Percentiles rank a stretch among this genome's conserved stretches.
phyloP scores from a whole-genome alignment of 2,797 vertebrate species.

The Periparus ater region DNA sequence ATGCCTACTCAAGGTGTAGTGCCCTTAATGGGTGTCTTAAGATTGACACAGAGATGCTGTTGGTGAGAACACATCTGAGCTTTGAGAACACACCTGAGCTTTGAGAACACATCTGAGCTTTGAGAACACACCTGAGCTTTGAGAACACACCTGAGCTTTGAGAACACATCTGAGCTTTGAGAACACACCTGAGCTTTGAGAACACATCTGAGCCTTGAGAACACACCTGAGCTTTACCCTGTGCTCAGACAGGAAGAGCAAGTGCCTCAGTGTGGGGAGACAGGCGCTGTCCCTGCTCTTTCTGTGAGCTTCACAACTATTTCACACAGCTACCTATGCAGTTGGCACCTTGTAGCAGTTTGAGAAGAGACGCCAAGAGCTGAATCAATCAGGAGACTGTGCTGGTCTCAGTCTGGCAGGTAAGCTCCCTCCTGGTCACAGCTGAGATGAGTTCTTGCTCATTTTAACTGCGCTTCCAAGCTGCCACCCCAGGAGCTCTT shows the following conservation, averaged over 20 bases:
- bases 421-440: constrained; percentile 14
- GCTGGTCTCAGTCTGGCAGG: constrained; percentile 9
- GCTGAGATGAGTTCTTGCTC: background rate
- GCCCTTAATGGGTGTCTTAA: background rate
- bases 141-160: background rate
- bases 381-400: background rate
- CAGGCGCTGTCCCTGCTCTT: fast-evolving
- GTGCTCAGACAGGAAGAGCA: background rate
- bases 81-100: background rate
- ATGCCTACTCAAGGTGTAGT: background rate
- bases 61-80: background rate
- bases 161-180: background rate
- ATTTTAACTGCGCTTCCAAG: background rate
- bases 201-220: background rate
- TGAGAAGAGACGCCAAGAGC: background rate
- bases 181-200: background rate
- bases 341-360: background rate
- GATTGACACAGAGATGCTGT: background rate
- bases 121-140: background rate
- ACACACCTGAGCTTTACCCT: background rate
- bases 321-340: background rate
- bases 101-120: background rate
- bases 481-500: background rate
- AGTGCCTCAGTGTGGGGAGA: background rate
- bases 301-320: background rate